Base-by-base conservation (phyloP, 2,797 vertebrate species). In the Nyctalus aviator region DNA sequence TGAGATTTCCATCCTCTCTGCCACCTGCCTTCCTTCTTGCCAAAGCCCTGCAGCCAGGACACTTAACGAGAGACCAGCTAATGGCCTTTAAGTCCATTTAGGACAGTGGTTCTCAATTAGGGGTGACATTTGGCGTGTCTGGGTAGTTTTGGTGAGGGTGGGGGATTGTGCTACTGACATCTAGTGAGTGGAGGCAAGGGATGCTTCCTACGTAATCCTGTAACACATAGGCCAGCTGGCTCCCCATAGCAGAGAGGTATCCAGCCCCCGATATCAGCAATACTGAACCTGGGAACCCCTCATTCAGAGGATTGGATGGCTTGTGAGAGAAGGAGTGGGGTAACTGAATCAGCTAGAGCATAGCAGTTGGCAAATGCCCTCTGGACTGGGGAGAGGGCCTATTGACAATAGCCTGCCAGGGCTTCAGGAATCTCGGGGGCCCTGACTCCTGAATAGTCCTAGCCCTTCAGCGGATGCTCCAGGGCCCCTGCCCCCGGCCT, bases 171-270 rank as follows among this genome's bases (percentile, higher is more conserved):
- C 89, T 91, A 82, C 89, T 72, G 87, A 87, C 81, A 87, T 82
- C 95, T 84, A 84, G 83, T 87, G 89, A 57, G 69, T 79, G 68
- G 95, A 93, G 53, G 79, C 84, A 73, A 82, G 50, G 87, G 84
- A 48, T n/a, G 37, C 50, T 83, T 92, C 75, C 72, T n/a, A 2
- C 62, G 18, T 13, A 27, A 27, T 32, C 44, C 48, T 44, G 1
- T 6, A 44, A 46, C 53, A 12, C 46, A 17, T 81, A 71, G 37
- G 32, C n/a, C 15, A 72, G 4, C 20, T n/a, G 44, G 32, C 18
- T 17, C 11, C 15, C 20, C 11, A 18, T 4, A 13, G 25, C 48
- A 23, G 20, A 44, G 41, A 48, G 35, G 6, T 44, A 37, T 23
- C 21, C 12, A 44, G 32, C 14, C 30, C 21, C 7, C 23, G 6